Conservation (phyloP, 2,113 vertebrate species). For the Ctenomys sociabilis region DNA sequence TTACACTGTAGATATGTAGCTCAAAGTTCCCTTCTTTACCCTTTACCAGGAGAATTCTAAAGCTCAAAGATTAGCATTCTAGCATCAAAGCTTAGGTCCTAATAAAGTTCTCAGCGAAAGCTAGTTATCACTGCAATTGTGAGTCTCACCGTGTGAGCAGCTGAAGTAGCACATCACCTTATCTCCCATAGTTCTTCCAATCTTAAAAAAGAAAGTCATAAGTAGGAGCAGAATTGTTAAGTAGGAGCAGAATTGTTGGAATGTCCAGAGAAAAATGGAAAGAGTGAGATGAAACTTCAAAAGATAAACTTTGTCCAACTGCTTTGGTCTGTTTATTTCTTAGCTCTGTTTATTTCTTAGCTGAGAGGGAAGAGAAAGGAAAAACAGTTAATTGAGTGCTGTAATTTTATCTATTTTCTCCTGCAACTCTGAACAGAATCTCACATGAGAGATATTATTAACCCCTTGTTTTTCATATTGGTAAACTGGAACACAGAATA, state of each 20-base stretch:
- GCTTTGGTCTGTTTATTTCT: neutral
- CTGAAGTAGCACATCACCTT: neutral
- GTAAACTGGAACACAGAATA: neutral
- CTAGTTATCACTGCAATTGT: constrained; percentile 27
- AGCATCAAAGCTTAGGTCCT: neutral
- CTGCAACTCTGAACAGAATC: neutral
- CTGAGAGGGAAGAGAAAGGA: neutral
- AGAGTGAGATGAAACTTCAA: neutral
- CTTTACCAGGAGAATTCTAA: constrained; percentile 4
- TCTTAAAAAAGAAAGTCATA: constrained; percentile 23
- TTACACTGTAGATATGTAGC: constrained; percentile 36
- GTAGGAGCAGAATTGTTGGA: neutral
- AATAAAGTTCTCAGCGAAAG: constrained; percentile 60
- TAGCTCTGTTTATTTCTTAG: neutral
- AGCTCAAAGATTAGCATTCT: constrained; percentile 2
- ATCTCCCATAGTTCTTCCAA: neutral
- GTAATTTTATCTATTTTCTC: constrained; percentile 3
- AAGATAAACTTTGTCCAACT: neutral
- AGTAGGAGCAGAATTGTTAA: neutral
- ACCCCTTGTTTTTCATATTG: constrained; percentile 7
- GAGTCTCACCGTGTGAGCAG: constrained; percentile 32
- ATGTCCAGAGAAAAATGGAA: constrained; percentile 6
- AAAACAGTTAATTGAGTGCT: neutral
- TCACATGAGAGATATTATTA: neutral
- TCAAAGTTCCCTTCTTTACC: constrained; percentile 8